Evolutionary conservation across 2,797 vertebrate species (phyloP).

Genomic region (Myotis planiceps): DNA sequence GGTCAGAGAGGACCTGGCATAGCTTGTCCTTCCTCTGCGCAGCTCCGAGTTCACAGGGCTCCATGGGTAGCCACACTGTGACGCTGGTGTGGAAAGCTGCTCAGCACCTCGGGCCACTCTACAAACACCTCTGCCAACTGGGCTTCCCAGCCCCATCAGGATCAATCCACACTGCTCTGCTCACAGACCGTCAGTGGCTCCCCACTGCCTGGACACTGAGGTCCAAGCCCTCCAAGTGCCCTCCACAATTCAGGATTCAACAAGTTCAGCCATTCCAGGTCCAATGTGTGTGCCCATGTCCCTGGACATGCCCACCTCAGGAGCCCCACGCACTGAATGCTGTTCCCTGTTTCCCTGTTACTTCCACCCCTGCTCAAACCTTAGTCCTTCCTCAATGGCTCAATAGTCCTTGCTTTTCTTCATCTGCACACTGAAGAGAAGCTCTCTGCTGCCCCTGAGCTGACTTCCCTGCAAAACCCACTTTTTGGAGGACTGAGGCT

Average conservation of each 20-base stretch:
- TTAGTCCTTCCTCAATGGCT: too few relatives aligned
- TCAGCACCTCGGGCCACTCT: fast-evolving
- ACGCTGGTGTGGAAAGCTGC: fast-evolving
- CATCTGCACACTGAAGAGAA: neutral
- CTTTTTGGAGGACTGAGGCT: neutral
- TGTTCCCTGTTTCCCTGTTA: neutral
- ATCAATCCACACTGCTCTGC: neutral
- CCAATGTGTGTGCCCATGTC: fast-evolving
- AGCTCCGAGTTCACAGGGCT: neutral
- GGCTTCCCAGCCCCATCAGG: neutral
- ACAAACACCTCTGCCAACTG: neutral
- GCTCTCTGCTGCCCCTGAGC: neutral
- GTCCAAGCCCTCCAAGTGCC: neutral
- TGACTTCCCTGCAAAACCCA: fast-evolving
- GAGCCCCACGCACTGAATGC: neutral
- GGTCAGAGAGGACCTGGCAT: neutral
- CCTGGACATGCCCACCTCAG: fast-evolving
- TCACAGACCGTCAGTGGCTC: neutral
- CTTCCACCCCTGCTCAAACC: neutral
- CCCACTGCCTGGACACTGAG: neutral
- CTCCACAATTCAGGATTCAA: neutral
- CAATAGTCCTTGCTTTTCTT: neutral
- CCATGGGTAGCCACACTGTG: neutral
- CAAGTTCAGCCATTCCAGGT: too few relatives aligned
- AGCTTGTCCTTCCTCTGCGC: neutral